Evolutionary conservation across 2,888 invertebrate genomes (phyloP).

Genomic region (Orthonevra nobilis): DNA sequence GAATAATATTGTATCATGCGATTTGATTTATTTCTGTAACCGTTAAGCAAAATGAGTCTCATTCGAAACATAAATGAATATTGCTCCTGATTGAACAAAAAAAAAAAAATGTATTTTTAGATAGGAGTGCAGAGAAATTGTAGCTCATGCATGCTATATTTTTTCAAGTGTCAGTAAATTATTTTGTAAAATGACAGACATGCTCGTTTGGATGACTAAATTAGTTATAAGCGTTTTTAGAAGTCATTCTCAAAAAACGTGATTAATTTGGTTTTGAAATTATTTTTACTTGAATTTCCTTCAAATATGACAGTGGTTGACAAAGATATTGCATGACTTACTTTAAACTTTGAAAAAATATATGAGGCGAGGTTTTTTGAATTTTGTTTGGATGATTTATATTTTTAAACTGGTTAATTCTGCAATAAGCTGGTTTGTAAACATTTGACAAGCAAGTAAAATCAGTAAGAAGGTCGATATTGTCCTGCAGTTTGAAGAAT

Average conservation of each 20-base stretch:
- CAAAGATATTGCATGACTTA: constrained; percentile 52
- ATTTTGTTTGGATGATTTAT: constrained; percentile 17
- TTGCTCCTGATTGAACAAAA: constrained; percentile 25
- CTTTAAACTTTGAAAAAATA: constrained; percentile 15
- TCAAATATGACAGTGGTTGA: constrained; percentile 38
- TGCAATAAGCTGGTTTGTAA: no score
- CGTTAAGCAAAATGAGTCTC: no score
- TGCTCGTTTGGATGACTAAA: constrained; percentile 36
- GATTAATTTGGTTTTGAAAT: constrained; percentile 53
- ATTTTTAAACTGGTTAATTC: no score
- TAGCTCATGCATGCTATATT: neutral
- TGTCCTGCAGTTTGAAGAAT: no score
- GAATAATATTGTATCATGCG: no score
- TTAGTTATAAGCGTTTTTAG: constrained; percentile 54
- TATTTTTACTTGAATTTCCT: constrained; percentile 44
- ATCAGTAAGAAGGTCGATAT: no score
- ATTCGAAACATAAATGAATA: constrained; percentile 11
- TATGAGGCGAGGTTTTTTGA: no score
- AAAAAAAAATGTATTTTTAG: constrained; percentile 56
- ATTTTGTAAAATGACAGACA: constrained; percentile 53
- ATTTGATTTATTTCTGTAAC: constrained; percentile 48
- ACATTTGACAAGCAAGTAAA: no score
- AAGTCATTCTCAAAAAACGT: constrained; percentile 7
- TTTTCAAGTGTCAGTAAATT: constrained; percentile 51
- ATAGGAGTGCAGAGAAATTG: neutral